Base-by-base conservation (phyloP, 2,888 invertebrate species). In the Chironomus tentans region DNA sequence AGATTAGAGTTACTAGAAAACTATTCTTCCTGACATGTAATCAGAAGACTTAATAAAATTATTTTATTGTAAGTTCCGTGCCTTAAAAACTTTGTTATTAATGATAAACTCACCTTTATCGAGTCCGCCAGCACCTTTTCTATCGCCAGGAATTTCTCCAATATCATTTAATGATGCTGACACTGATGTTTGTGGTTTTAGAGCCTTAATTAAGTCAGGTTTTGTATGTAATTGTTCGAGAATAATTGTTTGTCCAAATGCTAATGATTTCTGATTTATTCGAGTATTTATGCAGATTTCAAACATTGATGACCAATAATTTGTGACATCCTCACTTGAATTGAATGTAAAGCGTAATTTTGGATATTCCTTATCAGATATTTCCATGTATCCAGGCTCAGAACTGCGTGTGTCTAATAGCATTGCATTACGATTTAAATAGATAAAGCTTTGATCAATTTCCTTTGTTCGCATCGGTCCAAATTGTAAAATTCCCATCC, bases 121-220 rank as follows among this genome's bases (percentile, higher is more conserved):
- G 0, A 92, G 83, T 0, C 93, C 92, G 13, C 87, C 91, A 0
- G 92, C 91, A 1, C 92, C 92, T 76, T 86, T 83, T 4, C 85
- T 85, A 83, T 94, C 92, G 0, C 94, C 94, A 0, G 92, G 92
- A 47, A 91, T 83, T 5, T 83, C 80, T 0, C 91, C 91, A 4
- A 79, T 82, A 79, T 91, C 90, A 62, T 83, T 80, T 79, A 0
- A 80, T 28, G 2, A n/a, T n/a, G 87, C 87, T 77, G 86, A 85
- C 1, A 85, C 82, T 0, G 85, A 81, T 1, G 81, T 80, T 75
- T 84, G 84, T 0, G 87, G 81, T 76, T 81, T 80, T 12, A 85
- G 77, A 0, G 86, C 82, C 70, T 83, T 81, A 4, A 86, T 79
- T 83, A 90, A 80, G 3, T 81, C 82, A 1, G 81, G 81, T 79